A percentile compares a stretch with the other conserved stretches of the same genome.
Conservation (phyloP, 2,797 vertebrate species). For the Echiichthys vipera region DNA sequence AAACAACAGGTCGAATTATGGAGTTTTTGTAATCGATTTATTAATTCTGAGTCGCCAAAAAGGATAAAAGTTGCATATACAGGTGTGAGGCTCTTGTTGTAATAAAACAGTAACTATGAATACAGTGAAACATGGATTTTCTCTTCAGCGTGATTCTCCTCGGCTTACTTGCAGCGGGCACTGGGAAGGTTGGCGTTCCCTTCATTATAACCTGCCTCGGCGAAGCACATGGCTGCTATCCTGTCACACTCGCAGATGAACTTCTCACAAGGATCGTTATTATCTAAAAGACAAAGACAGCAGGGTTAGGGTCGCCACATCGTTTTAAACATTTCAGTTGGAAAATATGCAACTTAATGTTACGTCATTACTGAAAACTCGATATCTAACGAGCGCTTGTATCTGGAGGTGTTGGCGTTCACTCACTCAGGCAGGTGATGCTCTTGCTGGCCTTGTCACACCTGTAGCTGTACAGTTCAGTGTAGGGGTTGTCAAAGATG, state of each 20-base stretch:
- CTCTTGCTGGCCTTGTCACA: conserved; percentile 52
- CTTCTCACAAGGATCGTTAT: conserved; percentile 71
- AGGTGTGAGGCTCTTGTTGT: background rate
- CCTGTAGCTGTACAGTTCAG: conserved; percentile 54
- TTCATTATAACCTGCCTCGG: conserved; percentile 71
- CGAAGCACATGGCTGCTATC: conserved; percentile 84
- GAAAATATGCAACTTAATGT: background rate
- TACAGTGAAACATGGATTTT: background rate
- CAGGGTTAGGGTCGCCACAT: background rate
- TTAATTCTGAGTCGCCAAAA: background rate
- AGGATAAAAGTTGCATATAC: background rate
- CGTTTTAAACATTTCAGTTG: background rate
- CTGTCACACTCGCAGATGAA: conserved; percentile 90
- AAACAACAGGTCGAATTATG: background rate
- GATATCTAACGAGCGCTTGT: background rate
- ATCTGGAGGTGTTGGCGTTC: background rate
- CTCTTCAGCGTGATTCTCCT: background rate
- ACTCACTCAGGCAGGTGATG: conserved; percentile 66
- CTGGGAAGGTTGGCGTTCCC: conserved; percentile 22
- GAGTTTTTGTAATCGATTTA: background rate
- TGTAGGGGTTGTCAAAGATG: conserved; percentile 72
- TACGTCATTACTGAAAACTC: background rate
- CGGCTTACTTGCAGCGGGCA: conserved; percentile 64
- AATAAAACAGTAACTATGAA: conserved; percentile 20
- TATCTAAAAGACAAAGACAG: conserved; percentile 46